Conservation (phyloP, 2,888 invertebrate species). For the Oligia latruncula region DNA sequence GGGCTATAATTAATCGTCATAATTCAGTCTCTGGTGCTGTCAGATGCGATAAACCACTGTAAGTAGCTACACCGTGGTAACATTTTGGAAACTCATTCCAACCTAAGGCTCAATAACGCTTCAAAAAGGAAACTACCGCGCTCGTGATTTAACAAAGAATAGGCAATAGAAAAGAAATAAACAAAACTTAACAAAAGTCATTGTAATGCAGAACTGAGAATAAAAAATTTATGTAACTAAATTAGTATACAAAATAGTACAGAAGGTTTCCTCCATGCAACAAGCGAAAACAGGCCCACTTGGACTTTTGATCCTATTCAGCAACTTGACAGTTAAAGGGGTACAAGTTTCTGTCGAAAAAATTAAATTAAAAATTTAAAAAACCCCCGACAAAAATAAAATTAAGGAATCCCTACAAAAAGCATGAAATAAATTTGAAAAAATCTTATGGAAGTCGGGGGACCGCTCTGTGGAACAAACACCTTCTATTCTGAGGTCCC, state of each 20-base stretch:
- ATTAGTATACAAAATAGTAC: constrained; percentile 8
- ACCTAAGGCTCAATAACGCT: neutral
- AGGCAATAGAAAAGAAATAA: constrained; percentile 15
- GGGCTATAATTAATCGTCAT: neutral
- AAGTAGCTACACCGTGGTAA: neutral
- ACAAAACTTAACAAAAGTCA: constrained; percentile 45
- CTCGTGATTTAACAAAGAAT: constrained; percentile 30
- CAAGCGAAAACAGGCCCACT: neutral
- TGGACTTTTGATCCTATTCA: neutral
- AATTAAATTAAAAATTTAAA: no score
- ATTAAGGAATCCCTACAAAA: no score
- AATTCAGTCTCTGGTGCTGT: no score
- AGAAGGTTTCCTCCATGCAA: neutral
- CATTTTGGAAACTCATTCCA: constrained; percentile 5
- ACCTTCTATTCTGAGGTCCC: no score
- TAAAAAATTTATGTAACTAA: constrained; percentile 53
- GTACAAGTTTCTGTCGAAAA: neutral
- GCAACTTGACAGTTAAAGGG: neutral
- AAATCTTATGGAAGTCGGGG: no score
- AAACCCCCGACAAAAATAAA: no score
- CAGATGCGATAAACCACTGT: neutral
- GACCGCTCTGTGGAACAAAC: no score
- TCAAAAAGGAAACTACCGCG: constrained; percentile 1
- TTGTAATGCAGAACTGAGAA: constrained; percentile 25
- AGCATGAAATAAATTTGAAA: no score